Evolutionary conservation across 1,140 invertebrate genomes (phyloP), one percentile per base, ranked within the genome.

Genomic region (Atta colombica): DNA sequence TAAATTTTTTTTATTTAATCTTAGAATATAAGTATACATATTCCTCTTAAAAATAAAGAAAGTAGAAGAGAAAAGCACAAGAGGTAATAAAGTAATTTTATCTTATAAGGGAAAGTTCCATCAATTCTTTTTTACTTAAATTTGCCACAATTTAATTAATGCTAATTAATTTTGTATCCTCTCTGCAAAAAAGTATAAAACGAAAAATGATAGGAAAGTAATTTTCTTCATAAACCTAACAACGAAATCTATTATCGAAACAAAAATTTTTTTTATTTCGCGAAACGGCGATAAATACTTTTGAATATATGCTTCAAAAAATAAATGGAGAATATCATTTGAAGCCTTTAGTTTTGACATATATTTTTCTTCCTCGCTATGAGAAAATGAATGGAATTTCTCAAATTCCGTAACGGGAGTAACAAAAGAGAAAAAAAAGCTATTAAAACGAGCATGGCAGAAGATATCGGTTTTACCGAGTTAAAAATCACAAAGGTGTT

Each of bases 401-500:
- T 39, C 51, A 35, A 45, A 82, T 80, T 69, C 8, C 31, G 63
- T 80, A 55, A 69, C 63, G 10, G 5, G 14, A 49, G 18, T 25
- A 49, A 72, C 12, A 72, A 71, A 58, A 25, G 55, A 60, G 53
- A 21, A 2, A 45, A 25, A 60, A 74, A 21, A 18, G 5, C 6
- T 31, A 16, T 72, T n/a, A 28, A 69, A 69, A 69, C 21, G n/a
- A 8, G 25, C 25, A 5, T 6, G 12, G 25, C 60, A 18, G 39
- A 82, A 74, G 39, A 82, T 74, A 61, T 60, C 18, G 10, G 18
- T 6, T 49, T 49, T 71, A 1, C 3, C 12, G 18, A 21, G 18
- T 21, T 72, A 58, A 82, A 72, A 82, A 74, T 82, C 80, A 82
- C 80, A 74, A 82, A 74, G 51, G 51, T 10, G 49, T 74, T 12